Conservation (phyloP, 2,888 invertebrate species). For the Mechanitis mazaeus region DNA sequence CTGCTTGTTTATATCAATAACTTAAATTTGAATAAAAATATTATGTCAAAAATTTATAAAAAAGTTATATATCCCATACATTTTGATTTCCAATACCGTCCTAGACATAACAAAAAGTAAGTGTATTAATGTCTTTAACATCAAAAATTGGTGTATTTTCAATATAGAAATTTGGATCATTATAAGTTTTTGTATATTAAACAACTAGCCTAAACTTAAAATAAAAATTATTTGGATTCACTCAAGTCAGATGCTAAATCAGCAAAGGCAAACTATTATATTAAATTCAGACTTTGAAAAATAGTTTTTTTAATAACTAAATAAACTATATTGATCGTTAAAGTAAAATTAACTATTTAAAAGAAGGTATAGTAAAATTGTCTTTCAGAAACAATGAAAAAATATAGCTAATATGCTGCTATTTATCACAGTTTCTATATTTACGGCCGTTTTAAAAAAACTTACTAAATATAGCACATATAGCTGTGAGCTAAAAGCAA, state of each 20-base stretch:
- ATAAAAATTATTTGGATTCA: slow-evolving; percentile 6
- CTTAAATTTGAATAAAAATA: too few species aligned
- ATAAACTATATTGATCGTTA: neutral
- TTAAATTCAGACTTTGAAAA: slow-evolving; percentile 5
- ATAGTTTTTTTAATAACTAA: neutral
- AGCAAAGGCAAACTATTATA: neutral
- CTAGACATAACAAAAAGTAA: too few species aligned
- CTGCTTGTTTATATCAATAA: too few species aligned
- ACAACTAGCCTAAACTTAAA: neutral
- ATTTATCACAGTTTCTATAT: slow-evolving; percentile 17
- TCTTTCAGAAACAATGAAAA: slow-evolving; percentile 11
- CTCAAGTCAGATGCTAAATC: neutral
- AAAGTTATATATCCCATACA: too few species aligned
- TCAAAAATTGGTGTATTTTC: too few species aligned
- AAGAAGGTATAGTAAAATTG: neutral
- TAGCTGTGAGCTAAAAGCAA: too few species aligned
- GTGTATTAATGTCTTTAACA: too few species aligned
- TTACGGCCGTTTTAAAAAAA: slow-evolving; percentile 2
- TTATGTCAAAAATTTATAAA: too few species aligned
- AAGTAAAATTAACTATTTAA: neutral
- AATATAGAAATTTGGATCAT: too few species aligned
- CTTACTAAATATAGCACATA: neutral
- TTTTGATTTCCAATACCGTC: too few species aligned
- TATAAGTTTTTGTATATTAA: neutral
- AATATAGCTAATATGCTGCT: slow-evolving; percentile 13